phyloP scores from a whole-genome alignment of 1,140 invertebrate genomes.

The Reticulitermes speratus region DNA sequence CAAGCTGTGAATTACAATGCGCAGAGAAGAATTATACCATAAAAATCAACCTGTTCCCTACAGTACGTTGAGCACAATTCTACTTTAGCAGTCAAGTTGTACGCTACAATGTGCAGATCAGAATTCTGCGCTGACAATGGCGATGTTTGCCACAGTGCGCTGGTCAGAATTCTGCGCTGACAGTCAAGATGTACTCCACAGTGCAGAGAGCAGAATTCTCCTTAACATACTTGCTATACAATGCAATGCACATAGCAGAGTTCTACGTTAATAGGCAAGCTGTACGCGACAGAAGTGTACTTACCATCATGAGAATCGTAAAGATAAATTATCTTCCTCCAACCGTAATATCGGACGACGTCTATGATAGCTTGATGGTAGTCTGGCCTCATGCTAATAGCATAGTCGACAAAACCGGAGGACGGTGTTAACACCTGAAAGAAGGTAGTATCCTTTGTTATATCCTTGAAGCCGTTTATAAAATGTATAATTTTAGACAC shows the following conservation, averaged over 20 bases:
- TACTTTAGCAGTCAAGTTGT: neutral
- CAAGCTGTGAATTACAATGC: neutral
- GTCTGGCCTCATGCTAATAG: conserved; percentile 91
- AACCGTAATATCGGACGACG: conserved; percentile 86
- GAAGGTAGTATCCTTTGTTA: conserved; percentile 7
- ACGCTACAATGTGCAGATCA: too few species aligned
- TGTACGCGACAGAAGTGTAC: conserved; percentile 45
- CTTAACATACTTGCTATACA: too few species aligned
- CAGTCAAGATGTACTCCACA: too few species aligned
- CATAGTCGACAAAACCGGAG: conserved; percentile 83
- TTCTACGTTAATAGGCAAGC: neutral
- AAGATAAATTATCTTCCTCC: conserved; percentile 91
- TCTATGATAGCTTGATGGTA: conserved; percentile 93
- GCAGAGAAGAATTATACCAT: too few species aligned
- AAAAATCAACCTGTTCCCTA: neutral
- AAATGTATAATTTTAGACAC: neutral
- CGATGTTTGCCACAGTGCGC: too few species aligned
- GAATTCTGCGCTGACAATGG: too few species aligned
- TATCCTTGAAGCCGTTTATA: neutral
- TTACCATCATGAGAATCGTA: conserved; percentile 95
- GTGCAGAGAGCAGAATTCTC: too few species aligned
- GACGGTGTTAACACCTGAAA: conserved; percentile 73
- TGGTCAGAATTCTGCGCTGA: too few species aligned
- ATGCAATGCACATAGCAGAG: too few species aligned
- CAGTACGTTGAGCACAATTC: too few species aligned